These are phyloP conservation scores for Diuraphis noxia DNA, from an alignment of 1,140 invertebrate genomes.

Conservation along the genomic window DNA sequence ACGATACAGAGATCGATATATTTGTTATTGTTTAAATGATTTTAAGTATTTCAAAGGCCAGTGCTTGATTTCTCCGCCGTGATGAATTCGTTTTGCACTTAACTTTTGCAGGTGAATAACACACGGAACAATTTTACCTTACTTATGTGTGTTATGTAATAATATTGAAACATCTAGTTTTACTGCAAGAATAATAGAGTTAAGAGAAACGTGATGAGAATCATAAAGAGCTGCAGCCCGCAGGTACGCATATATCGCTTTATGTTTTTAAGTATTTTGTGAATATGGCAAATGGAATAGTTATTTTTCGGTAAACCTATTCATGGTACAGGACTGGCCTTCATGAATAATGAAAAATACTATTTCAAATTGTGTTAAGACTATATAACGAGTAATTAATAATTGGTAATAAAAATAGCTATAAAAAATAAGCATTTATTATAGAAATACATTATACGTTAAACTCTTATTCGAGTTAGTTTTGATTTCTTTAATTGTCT, in stretches of 20 bases:
- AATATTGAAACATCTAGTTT: not conserved
- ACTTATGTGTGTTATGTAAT: not conserved
- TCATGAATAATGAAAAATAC: not conserved
- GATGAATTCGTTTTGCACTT: not conserved
- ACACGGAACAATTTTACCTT: not conserved
- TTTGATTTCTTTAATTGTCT: not conserved
- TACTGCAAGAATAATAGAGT: not conserved
- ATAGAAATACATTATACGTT: not conserved
- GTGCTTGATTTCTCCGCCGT: not conserved
- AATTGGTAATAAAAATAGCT: not conserved
- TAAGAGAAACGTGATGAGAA: not conserved
- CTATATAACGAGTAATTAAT: not conserved
- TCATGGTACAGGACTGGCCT: not conserved
- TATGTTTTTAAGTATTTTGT: not conserved
- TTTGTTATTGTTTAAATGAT: not conserved
- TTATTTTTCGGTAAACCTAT: not conserved
- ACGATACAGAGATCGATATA: not conserved
- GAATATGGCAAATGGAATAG: not conserved
- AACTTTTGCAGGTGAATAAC: not conserved
- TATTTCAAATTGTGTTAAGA: not conserved
- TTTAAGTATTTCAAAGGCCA: not conserved
- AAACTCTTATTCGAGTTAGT: not conserved
- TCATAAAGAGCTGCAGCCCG: not conserved
- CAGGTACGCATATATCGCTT: too few species aligned
- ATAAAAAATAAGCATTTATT: not conserved